These are phyloP conservation scores for Acrossocheilus wenchowensis DNA, from an alignment of 2,797 vertebrate species.

Conservation along the genomic window DNA sequence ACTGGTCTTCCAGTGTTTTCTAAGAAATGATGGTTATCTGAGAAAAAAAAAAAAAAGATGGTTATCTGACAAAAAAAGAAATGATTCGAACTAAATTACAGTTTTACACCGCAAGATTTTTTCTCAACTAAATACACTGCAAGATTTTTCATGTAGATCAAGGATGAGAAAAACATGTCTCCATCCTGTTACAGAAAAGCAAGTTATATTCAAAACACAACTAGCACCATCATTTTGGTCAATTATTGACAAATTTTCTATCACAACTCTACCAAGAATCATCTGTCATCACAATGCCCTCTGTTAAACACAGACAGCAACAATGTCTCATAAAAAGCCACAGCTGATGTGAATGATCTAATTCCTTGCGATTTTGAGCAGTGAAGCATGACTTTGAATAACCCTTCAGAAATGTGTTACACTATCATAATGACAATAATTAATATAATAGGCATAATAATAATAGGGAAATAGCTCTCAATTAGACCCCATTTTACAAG, in stretches of 20 bases:
- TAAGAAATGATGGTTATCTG: background rate
- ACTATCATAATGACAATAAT: background rate
- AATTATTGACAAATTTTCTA: background rate
- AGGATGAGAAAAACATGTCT: background rate
- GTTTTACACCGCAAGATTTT: background rate
- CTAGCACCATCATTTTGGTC: background rate
- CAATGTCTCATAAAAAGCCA: background rate
- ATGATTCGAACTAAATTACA: slow-evolving; percentile 23
- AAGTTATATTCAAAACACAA: background rate
- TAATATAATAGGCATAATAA: slow-evolving; percentile 8
- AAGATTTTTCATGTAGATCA: background rate
- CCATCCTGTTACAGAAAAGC: background rate
- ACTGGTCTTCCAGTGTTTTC: background rate
- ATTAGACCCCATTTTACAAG: background rate
- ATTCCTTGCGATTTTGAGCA: slow-evolving; percentile 1
- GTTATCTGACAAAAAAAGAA: background rate
- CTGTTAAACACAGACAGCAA: background rate
- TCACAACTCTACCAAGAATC: background rate
- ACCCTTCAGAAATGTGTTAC: background rate
- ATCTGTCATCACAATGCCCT: background rate
- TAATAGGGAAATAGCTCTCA: slow-evolving; percentile 2
- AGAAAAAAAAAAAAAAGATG: background rate
- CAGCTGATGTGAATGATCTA: background rate
- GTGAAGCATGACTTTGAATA: background rate
- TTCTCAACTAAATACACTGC: background rate